Evolutionary conservation across 2,797 vertebrate genomes (phyloP).

Genomic region (Alcedo atthis): DNA sequence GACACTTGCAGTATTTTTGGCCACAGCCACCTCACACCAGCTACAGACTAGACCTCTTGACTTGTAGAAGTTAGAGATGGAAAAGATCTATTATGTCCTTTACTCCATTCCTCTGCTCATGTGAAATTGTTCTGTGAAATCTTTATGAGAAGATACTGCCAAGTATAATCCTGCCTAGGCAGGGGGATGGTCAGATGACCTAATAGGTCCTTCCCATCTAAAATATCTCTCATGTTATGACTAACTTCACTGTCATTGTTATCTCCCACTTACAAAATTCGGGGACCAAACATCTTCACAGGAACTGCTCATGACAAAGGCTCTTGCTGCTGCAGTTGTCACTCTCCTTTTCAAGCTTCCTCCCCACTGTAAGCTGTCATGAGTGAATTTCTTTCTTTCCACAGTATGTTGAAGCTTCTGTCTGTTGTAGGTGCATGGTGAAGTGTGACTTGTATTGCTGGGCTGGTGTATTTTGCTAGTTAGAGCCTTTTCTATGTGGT

Average conservation of each 20-base stretch:
- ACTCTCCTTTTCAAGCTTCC: neutral
- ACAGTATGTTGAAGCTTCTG: neutral
- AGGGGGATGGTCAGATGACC: constrained; percentile 57
- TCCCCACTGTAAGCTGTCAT: neutral
- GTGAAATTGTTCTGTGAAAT: constrained; percentile 67
- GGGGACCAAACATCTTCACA: constrained; percentile 15
- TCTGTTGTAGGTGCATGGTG: neutral
- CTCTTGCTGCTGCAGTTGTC: neutral
- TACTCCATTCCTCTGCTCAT: constrained; percentile 46
- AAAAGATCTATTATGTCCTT: constrained; percentile 72
- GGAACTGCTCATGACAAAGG: neutral
- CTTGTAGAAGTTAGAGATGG: constrained; percentile 57
- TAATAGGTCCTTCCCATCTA: constrained; percentile 63
- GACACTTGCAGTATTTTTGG: neutral
- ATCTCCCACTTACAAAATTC: constrained; percentile 47
- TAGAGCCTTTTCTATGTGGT: constrained; percentile 37
- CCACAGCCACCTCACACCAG: neutral
- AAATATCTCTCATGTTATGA: constrained; percentile 61
- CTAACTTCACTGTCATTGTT: constrained; percentile 50
- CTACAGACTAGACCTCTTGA: constrained; percentile 34
- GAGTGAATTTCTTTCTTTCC: neutral
- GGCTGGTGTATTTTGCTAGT: neutral
- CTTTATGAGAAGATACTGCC: constrained; percentile 42
- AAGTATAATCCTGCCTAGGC: constrained; percentile 57
- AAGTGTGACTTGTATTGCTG: neutral